Conservation (phyloP, 2,888 invertebrate genomes). For the Dryobota labecula region DNA sequence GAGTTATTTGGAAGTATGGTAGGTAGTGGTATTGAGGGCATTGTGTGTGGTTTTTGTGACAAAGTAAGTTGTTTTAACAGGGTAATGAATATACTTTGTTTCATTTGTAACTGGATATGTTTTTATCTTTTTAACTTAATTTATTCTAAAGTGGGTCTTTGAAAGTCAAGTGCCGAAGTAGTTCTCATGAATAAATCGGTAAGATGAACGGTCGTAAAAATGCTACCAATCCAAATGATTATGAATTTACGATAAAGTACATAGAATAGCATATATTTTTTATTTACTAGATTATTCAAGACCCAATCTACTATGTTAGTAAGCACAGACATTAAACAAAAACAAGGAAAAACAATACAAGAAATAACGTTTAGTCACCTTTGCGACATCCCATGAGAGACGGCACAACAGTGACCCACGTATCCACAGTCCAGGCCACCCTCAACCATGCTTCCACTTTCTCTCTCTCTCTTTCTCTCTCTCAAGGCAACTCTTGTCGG, state of each 20-base stretch:
- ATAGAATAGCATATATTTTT: too few relatives aligned
- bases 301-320: too few relatives aligned
- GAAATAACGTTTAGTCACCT: too few relatives aligned
- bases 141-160: background rate
- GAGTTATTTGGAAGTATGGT: conserved; percentile 34
- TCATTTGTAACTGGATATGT: background rate
- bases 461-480: too few relatives aligned
- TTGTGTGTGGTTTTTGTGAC: conserved; percentile 5
- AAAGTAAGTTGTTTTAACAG: background rate
- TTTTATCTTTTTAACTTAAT: background rate
- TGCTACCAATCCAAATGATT: background rate
- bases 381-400: too few relatives aligned
- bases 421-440: too few relatives aligned
- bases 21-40: conserved; percentile 1
- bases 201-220: background rate
- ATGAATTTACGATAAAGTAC: conserved; percentile 10
- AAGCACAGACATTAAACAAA: too few relatives aligned
- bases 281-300: too few relatives aligned
- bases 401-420: too few relatives aligned
- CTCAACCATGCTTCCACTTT: too few relatives aligned
- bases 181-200: conserved; percentile 8
- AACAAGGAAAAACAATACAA: too few relatives aligned
- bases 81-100: background rate
- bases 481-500: too few relatives aligned
- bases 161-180: background rate